Evolutionary conservation across 1,140 invertebrate genomes (phyloP), one percentile per base, ranked within the genome.

Genomic region (Plutomurus gul): DNA sequence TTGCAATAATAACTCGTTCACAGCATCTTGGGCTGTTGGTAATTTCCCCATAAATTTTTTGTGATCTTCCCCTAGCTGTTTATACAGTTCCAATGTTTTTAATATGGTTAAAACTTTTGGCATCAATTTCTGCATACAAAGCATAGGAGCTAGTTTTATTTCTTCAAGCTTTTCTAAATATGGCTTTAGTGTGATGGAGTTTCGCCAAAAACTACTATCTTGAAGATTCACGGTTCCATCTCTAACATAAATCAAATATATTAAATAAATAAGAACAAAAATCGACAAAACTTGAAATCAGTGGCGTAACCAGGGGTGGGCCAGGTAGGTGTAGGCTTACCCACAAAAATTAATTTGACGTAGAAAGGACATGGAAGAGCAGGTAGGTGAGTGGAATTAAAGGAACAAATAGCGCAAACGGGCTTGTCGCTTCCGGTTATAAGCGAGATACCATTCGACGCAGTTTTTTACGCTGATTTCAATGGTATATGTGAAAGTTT

Each of bases 71-170:
- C 76, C 73, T n/a, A 82, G 36, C 33, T 77, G 77, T 39, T 47
- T n/a, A 11, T 80, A 16, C 51, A 82, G 70, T 73, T 82, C 81
- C 16, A 75, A 36, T 22, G 56, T 80, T 74, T 80, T 82, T 20
- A 82, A 22, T 10, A 82, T 51, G 4, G 33, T 60, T 10, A 76
- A 37, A 13, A 80, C 16, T 78, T 78, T 72, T 0, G 77, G 75
- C n/a, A 77, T 11, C 3, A 80, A 20, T 33, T 71, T 40, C 0
- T 40, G 7, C 6, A 82, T 30, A 70, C 75, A 79, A 0, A 36
- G 22, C 6, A 82, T 10, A 0, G 75, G 51, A 20, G 7, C 4
- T 22, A 72, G 33, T 30, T 46, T 36, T 4, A 16, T 10, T 22
- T 75, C 25, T 2, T 18, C 43, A 0, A 79, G 33, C 7, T 39